Evolutionary conservation across 1,140 invertebrate genomes (phyloP), one percentile per base, ranked within the genome.

Genomic region (Lysiphlebus fabarum): DNA sequence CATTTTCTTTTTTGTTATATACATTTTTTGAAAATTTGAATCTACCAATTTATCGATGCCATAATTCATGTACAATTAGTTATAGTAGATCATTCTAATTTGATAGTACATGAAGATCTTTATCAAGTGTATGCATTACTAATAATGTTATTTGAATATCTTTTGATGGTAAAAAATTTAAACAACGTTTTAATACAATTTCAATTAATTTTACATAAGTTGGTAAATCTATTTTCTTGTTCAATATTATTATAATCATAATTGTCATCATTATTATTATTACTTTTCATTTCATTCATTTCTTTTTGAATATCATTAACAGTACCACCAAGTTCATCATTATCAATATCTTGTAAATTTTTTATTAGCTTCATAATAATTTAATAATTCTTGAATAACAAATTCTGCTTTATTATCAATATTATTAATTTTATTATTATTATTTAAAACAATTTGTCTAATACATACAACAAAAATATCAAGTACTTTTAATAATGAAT

Each of bases 41-140:
- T 66, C 82, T 72, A 43, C 78, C 73, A 3, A 85, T 79, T 12
- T 90, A 69, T 47, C 87, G 87, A 54, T 82, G 80, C 87, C 87
- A 90, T 37, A 83, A 72, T 59, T 79, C 71, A 74, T 90, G 87
- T 11, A 88, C 85, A 14, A 89, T 76, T 2, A 87, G 88, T 50
- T 90, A 69, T 53, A 90, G 68, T 61, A 84, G 81, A 66, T 88
- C 77, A 65, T 86, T 83, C 65, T 77, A 83, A 6, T 79, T 63
- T 10, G 68, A 65, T 42, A 90, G 72, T 37, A 87, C 70, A 11
- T 77, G 63, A 7, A 88, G 62, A n/a, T 86, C 86, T 43, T 82
- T 76, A 37, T 77, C 75, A 58, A 89, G 65, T 26, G 85, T 83
- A 64, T 82, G 75, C 64, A 89, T 73, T 0, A 83, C 81, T 4